Percentiles rank a stretch among this genome's conserved stretches.
Conservation (phyloP, 2,113 vertebrate species). For the Bettongia penicillata region DNA sequence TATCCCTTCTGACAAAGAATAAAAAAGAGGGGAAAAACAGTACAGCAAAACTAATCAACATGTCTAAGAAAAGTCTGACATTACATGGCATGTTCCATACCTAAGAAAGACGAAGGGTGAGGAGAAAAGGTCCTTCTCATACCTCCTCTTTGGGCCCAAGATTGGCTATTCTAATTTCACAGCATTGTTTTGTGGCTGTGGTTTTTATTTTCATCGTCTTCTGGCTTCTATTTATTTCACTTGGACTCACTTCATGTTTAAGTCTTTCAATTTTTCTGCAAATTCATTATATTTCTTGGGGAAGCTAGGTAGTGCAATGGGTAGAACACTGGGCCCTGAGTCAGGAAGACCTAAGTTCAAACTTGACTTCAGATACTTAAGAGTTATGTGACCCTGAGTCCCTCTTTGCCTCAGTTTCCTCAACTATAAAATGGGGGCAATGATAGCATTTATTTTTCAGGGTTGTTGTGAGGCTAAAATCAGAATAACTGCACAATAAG, state of each 20-base stretch:
- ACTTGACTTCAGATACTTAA: not conserved
- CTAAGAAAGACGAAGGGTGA: not conserved
- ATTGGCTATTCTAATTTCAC: not conserved
- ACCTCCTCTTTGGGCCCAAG: not conserved
- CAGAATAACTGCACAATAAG: too few relatives aligned
- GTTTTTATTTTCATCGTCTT: not conserved
- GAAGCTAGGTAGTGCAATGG: not conserved
- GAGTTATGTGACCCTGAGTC: not conserved
- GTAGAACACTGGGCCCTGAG: not conserved
- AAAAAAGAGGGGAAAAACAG: not conserved
- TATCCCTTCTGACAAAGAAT: not conserved
- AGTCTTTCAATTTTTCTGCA: not conserved
- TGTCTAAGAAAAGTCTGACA: not conserved
- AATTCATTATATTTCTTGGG: not conserved
- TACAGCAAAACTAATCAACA: not conserved
- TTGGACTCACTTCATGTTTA: not conserved
- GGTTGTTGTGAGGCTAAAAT: not conserved
- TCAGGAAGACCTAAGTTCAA: not conserved
- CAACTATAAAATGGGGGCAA: not conserved
- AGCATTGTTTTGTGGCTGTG: not conserved
- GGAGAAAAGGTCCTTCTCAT: not conserved
- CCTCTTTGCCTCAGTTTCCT: slow-evolving; percentile 9
- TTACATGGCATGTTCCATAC: not conserved
- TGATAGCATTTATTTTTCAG: not conserved
- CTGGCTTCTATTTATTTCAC: not conserved